Percentiles rank a stretch among this genome's conserved stretches.
Conservation (phyloP, 2,888 invertebrate species). For the Prosapia bicincta region DNA sequence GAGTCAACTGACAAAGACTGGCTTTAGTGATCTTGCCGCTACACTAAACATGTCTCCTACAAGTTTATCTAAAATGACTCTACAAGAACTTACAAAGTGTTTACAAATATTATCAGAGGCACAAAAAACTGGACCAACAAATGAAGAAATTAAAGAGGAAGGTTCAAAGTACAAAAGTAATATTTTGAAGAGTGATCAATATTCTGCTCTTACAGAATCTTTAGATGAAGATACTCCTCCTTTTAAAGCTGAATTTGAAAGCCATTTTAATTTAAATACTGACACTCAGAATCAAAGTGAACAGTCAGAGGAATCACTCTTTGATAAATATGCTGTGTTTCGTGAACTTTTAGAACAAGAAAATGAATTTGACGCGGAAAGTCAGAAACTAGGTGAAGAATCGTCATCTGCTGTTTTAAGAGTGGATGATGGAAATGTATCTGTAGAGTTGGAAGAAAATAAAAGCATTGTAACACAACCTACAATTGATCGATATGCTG, state of each 20-base stretch:
- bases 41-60: slow-evolving; percentile 73
- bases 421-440: slow-evolving; percentile 44
- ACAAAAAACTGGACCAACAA: slow-evolving; percentile 46
- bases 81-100: slow-evolving; percentile 81
- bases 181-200: slow-evolving; percentile 37
- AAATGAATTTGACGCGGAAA: slow-evolving; percentile 32
- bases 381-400: slow-evolving; percentile 40
- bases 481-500: slow-evolving; percentile 68
- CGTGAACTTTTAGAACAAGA: slow-evolving; percentile 77
- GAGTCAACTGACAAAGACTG: slow-evolving; percentile 76
- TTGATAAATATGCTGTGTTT: slow-evolving; percentile 85
- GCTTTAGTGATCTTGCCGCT: slow-evolving; percentile 72
- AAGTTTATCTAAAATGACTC: slow-evolving; percentile 78
- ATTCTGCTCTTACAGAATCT: slow-evolving; percentile 40
- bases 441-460: slow-evolving; percentile 40
- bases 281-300: slow-evolving; percentile 31
- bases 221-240: slow-evolving; percentile 38
- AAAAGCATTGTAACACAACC: slow-evolving; percentile 6
- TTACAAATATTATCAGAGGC: slow-evolving; percentile 55
- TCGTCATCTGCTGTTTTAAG: slow-evolving; percentile 44
- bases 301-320: slow-evolving; percentile 55
- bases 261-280: slow-evolving; percentile 47
- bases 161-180: slow-evolving; percentile 33
- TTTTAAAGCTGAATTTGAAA: slow-evolving; percentile 59
- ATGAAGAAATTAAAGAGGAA: slow-evolving; percentile 42